Base-by-base conservation (phyloP, 2,797 vertebrate species). In the Taeniopygia guttata region DNA sequence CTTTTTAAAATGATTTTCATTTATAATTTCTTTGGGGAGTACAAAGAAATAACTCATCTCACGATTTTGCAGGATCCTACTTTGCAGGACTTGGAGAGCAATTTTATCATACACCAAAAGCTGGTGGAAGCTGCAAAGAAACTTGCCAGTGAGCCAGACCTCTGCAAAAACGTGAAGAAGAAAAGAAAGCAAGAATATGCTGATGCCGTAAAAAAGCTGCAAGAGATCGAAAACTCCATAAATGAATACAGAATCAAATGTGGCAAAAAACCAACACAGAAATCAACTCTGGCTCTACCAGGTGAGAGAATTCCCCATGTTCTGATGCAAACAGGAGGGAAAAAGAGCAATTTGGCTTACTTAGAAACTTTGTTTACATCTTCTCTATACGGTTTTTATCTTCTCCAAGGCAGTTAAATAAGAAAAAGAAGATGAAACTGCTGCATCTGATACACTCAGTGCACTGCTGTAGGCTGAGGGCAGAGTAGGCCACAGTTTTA, bases 71-170 rank as follows among this genome's bases (percentile, higher is more conserved):
- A 99, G 99, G 99, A 99, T 91, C 99, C 99, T 13, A 72, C 98
- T 85, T 96, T 99, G 85, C 98, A 99, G 94, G 98, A 99, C 93
- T 95, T 99, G 96, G 99, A 99, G 97, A 98, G 98, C 96, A 98
- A 98, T 93, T 99, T 99, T 82, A 97, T 99, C 27, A 98, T 99
- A 89, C 99, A 99, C 96, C 99, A 99, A 93, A 99, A 99, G 97
- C 98, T 99, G 29, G 98, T 99, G 38, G 99, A 99, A 97, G 99
- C 99, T 11, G 98, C 98, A 5, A 98, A 98, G 94, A 99, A 99
- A 96, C 98, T 99, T 27, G 98, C 99, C 77, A 98, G 45, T 0
- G 99, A 99, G 96, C 97, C 96, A 2, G 99, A 99, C 89, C 97
- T 99, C 49, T 97, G 98, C 93, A 99, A 99, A 97, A 99, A 99